Base-by-base conservation (phyloP, 2,888 invertebrate genomes). In the Oligia fasciuncula region DNA sequence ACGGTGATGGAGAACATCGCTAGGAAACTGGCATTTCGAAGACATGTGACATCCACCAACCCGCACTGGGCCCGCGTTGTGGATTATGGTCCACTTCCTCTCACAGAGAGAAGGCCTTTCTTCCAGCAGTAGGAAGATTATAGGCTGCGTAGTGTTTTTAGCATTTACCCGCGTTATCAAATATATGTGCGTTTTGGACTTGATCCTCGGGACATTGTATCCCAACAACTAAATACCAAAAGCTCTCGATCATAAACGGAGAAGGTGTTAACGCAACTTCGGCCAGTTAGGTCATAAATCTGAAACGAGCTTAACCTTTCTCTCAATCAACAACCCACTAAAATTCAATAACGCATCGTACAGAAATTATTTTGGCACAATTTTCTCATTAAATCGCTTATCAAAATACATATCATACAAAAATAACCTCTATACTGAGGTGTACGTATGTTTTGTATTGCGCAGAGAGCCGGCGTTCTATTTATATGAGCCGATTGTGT, bases 351-450 rank as follows among this genome's bases (percentile, higher is more conserved):
- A 69, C 73, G 68, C 70, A 77, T 75, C 73, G 19, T 76, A 84
- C 76, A 84, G 70, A 80, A 72, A 84, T 86, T 86, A 85, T 86
- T 85, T 85, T 86, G 85, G 84, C 84, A 73, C 86, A 76, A 76
- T 84, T 75, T 84, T 76, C 84, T 84, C 84, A 86, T 85, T 86
- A 86, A 74, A 83, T 74, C 65, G 74, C 77, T 85, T 86, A 86
- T 77, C 85, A 86, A 85, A 85, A 85, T 80, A 86, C 49, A 86
- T 83, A 73, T 70, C 66, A 75, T 49, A 54, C 86, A 80, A 86
- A 86, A 85, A 85, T 86, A 86, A 63, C 80, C 69, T 77, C 35
- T 77, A 73, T 79, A 71, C 8, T 71, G 60, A 79, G 65, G 74
- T 84, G 70, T 84, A 78, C 75, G 60, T 67, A 76, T 75, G 71